Evolutionary conservation across 2,113 vertebrate genomes (phyloP), one percentile per base, ranked within the genome.

Genomic region (Neolamprologus tretocephalus): DNA sequence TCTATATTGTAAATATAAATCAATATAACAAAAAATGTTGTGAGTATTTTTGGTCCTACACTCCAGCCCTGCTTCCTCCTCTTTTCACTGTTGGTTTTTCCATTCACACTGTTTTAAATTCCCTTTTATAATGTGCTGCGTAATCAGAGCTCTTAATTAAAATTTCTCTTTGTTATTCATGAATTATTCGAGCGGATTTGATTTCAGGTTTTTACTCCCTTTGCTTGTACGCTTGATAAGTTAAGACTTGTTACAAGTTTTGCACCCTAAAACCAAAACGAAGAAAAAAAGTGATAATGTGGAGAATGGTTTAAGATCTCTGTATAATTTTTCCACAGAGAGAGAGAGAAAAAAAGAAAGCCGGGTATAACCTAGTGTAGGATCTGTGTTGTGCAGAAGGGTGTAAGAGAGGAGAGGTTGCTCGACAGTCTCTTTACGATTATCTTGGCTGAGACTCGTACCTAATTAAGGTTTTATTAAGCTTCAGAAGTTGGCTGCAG

Each of bases 391-490:
- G 85, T 92, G 87, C 57, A 84, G 33, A 79, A 55, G 33, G 68
- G 28, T 85, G 81, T 79, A 86, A 68, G 63, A 68, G 63, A 37
- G 4, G 37, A 75, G 83, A 89, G 63, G 88, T 35, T 91, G 85
- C 85, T 92, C 91, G 54, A 91, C 92, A 89, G 73, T 89, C 78
- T 82, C 49, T 2, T 79, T 84, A 40, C 21, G 55, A 93, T 92
- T 90, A 89, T 91, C 88, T 91, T 87, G 86, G 87, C 86, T 80
- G 82, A 68, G 84, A 78, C 84, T 87, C 66, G 79, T 88, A 80
- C 86, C 93, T 95, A 92, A 96, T 96, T 94, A 95, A 91, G 93
- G 86, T 93, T 95, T 95, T 93, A 95, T 96, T 95, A 93, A 95
- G 92, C 94, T 90, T 95, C 49, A 94, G 93, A 95, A 95, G 91